Evolutionary conservation across 2,797 vertebrate species (phyloP), one percentile per base, ranked within the genome.

Genomic region (Hipposideros larvatus): DNA sequence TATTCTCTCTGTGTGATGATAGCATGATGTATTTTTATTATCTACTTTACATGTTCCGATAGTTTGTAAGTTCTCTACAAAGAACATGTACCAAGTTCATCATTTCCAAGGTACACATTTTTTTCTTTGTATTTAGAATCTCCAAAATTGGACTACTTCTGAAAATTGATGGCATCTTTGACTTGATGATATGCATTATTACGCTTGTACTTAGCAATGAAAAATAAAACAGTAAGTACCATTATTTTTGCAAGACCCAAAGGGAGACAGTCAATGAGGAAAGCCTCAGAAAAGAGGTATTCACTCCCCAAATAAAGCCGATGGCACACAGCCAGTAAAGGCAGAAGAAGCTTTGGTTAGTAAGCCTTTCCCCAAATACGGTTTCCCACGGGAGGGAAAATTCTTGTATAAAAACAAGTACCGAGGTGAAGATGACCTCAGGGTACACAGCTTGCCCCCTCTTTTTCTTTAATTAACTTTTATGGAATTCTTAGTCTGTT

Each of bases 391-490:
- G 13, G 8, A 57, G 18, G 16, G 7, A 91, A 53, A 80, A 37
- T 16, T 21, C 51, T 55, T 34, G 28, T 18, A 91, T 7, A 48
- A 37, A 91, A 71, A 78, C 37, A 91, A 63, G 63, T 13, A 68
- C 63, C 31, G 37, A 71, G 41, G 73, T 79, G 37, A 91, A 41
- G 87, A 59, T 34, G 26, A 79, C 26, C 63, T 90, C 65, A 10
- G 71, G 31, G 19, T 34, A 65, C 31, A 80, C 16, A 53, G 46
- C n/a, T 80, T 68, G 43, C 15, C 70, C 43, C 3, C 31, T 65
- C 75, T 80, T 77, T 86, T 90, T 90, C 63, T 21, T 51, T 68
- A 84, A 96, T 95, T 96, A 97, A 95, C 96, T 97, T 91, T 87
- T 51, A 65, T 90, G 88, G 92, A 96, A 96, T 93, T 95, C 59